These are phyloP conservation scores for Archilochus colubris DNA, from an alignment of 2,113 vertebrate genomes.

Conservation along the genomic window DNA sequence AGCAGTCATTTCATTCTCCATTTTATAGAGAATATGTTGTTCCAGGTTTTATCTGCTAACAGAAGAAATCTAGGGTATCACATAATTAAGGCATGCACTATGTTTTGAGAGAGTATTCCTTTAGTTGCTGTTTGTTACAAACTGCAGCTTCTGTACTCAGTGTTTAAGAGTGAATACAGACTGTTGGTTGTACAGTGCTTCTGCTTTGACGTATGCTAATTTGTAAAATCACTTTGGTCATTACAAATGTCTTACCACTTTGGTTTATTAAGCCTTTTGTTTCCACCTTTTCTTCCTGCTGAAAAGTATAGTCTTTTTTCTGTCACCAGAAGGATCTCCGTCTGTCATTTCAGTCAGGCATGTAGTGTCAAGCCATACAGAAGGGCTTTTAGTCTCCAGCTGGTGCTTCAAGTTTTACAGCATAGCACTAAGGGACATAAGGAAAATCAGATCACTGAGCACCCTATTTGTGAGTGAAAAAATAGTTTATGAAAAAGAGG, in stretches of 20 bases:
- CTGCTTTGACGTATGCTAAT: background rate
- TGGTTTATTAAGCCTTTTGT: slow-evolving; percentile 61
- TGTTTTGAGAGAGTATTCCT: background rate
- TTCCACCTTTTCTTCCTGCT: slow-evolving; percentile 38
- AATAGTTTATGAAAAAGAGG: slow-evolving; percentile 9
- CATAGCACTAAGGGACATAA: slow-evolving; percentile 27
- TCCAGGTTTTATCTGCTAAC: background rate
- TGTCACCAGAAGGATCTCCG: slow-evolving; percentile 49
- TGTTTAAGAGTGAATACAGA: background rate
- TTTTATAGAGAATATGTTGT: background rate
- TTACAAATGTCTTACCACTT: slow-evolving; percentile 22
- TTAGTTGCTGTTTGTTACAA: background rate
- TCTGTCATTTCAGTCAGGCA: slow-evolving; percentile 54
- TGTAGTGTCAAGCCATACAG: slow-evolving; percentile 64
- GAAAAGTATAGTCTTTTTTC: slow-evolving; percentile 10
- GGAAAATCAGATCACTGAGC: slow-evolving; percentile 61
- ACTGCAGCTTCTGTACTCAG: background rate
- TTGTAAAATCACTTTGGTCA: background rate
- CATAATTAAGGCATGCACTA: background rate
- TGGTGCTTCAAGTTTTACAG: slow-evolving; percentile 69
- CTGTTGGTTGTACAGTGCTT: background rate
- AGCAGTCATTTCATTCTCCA: background rate
- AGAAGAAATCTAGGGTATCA: background rate
- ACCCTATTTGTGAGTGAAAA: background rate
- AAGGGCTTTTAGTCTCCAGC: slow-evolving; percentile 67